phyloP scores from a whole-genome alignment of 2,113 vertebrate species.

The Synodontis membranacea region DNA sequence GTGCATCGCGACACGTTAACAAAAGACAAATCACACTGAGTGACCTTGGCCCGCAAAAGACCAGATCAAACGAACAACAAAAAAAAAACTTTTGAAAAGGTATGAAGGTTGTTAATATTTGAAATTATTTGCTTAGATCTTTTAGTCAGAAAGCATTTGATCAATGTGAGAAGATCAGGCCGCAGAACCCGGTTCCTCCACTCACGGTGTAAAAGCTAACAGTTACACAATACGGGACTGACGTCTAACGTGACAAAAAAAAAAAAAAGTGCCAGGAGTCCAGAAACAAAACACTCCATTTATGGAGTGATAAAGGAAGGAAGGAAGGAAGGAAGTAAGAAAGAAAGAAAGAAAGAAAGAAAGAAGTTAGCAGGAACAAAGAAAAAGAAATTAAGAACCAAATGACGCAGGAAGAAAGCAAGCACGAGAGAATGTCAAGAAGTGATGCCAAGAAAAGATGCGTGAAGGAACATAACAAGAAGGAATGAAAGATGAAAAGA shows the following conservation, averaged over 20 bases:
- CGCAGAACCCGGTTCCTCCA: slow-evolving; percentile 8
- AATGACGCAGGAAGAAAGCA: not conserved
- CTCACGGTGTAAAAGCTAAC: slow-evolving; percentile 28
- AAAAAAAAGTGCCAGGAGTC: slow-evolving; percentile 2
- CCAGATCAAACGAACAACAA: slow-evolving; percentile 26
- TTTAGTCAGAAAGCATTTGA: slow-evolving; percentile 29
- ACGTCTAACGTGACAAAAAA: not conserved
- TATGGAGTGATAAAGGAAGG: slow-evolving; percentile 15
- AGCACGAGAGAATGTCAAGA: not conserved
- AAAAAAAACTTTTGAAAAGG: slow-evolving; percentile 26
- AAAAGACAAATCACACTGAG: slow-evolving; percentile 15
- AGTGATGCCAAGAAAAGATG: not conserved
- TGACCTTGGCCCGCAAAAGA: slow-evolving; percentile 27
- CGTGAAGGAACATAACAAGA: not conserved
- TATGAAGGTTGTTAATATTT: slow-evolving; percentile 42
- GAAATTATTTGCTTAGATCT: slow-evolving; percentile 30
- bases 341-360: not conserved
- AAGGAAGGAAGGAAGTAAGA: not conserved
- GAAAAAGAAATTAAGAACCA: not conserved
- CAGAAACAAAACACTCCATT: slow-evolving; percentile 3
- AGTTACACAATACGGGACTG: slow-evolving; percentile 17
- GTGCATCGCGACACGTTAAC: slow-evolving; percentile 31
- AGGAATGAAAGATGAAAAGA: not conserved
- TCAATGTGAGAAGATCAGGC: slow-evolving; percentile 11
- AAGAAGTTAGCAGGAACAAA: not conserved